phyloP scores from a whole-genome alignment of 2,797 vertebrate species.

The Danio kyathit region DNA sequence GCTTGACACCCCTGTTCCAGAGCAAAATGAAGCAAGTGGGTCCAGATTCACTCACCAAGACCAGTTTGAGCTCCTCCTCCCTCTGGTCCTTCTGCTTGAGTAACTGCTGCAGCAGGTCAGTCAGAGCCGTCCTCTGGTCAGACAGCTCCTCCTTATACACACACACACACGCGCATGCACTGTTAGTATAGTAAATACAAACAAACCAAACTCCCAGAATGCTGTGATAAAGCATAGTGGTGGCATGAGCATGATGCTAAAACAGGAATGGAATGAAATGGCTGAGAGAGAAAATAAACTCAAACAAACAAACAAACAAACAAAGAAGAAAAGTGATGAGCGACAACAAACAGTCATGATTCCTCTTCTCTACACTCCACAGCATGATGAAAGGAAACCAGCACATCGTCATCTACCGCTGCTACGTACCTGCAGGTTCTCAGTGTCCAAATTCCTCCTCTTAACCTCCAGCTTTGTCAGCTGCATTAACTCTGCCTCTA shows the following conservation, averaged over 20 bases:
- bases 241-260: constrained; percentile 1
- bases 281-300: neutral
- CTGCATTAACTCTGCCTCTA: constrained; percentile 97
- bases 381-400: constrained; percentile 25
- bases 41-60: constrained; percentile 82
- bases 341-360: neutral
- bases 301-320: neutral
- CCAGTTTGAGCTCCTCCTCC: constrained; percentile 86
- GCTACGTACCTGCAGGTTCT: constrained; percentile 93
- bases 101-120: constrained; percentile 89
- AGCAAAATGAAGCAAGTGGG: neutral
- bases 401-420: neutral
- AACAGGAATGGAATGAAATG: constrained; percentile 39
- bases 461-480: constrained; percentile 98
- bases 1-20: too few species aligned
- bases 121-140: constrained; percentile 85
- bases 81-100: constrained; percentile 92
- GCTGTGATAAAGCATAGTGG: constrained; percentile 10
- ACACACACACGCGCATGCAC: constrained; percentile 31
- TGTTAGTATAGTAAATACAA: neutral
- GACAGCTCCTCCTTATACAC: constrained; percentile 83
- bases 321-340: neutral
- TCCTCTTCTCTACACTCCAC: constrained; percentile 36
- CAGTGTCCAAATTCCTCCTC: constrained; percentile 92
- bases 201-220: neutral